phyloP scores from a whole-genome alignment of 2,888 invertebrate genomes.

The Acleris cristana region DNA sequence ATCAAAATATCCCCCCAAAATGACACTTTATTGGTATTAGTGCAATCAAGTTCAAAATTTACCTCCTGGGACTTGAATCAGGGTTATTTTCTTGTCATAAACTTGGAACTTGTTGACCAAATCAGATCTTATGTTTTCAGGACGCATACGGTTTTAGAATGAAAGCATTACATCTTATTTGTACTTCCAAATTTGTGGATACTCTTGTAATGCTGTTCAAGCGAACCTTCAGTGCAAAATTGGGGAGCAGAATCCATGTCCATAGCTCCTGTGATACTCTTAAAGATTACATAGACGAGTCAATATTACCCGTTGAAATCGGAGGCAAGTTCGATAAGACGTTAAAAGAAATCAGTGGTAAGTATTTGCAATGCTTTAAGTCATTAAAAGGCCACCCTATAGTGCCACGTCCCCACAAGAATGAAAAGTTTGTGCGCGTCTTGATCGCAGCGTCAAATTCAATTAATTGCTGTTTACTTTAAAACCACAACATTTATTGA shows the following conservation, averaged over 20 bases:
- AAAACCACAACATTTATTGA: too few relatives aligned
- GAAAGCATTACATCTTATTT: slow-evolving; percentile 41
- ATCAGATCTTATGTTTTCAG: slow-evolving; percentile 39
- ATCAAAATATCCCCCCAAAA: too few relatives aligned
- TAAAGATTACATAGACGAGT: slow-evolving; percentile 32
- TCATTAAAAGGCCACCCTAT: too few relatives aligned
- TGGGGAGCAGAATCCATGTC: slow-evolving; percentile 38
- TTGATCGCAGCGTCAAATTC: too few relatives aligned
- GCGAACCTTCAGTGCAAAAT: slow-evolving; percentile 36
- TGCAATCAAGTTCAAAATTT: too few relatives aligned
- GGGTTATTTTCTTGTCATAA: neutral
- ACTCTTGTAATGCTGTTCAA: slow-evolving; percentile 34
- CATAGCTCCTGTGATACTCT: slow-evolving; percentile 37
- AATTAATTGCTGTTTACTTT: too few relatives aligned
- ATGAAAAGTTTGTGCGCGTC: too few relatives aligned
- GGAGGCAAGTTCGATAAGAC: slow-evolving; percentile 35
- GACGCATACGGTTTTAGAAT: slow-evolving; percentile 43
- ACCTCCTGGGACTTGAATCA: neutral
- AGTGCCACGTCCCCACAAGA: too few relatives aligned
- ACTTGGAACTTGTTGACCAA: neutral
- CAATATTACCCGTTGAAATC: slow-evolving; percentile 38
- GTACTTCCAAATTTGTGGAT: slow-evolving; percentile 42
- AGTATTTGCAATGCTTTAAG: neutral
- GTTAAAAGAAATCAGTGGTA: slow-evolving; percentile 16
- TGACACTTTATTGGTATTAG: too few relatives aligned